Percentiles rank a stretch among this genome's conserved stretches.
Conservation (phyloP, 2,888 invertebrate genomes). For the Diadromus collaris region DNA sequence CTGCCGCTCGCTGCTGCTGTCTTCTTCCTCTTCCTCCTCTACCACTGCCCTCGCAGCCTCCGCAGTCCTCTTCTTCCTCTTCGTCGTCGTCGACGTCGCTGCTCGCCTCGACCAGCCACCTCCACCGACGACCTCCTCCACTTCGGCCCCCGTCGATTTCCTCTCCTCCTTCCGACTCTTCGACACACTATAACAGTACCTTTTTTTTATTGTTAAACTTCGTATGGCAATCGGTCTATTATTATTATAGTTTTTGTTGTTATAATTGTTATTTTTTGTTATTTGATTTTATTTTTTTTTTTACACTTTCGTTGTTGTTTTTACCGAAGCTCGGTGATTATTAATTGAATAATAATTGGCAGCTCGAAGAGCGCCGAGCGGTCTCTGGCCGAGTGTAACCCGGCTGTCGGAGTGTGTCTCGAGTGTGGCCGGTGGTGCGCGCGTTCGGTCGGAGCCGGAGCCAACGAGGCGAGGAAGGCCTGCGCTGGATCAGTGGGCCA, state of each 20-base stretch:
- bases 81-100: constrained; percentile 32
- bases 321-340: too few species aligned
- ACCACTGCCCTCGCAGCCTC: constrained; percentile 51
- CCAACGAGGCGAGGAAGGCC: constrained; percentile 47
- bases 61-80: constrained; percentile 45
- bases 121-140: constrained; percentile 44
- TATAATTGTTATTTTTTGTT: too few species aligned
- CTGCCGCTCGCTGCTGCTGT: constrained; percentile 45
- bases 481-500: constrained; percentile 69
- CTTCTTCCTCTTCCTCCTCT: constrained; percentile 59
- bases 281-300: too few species aligned
- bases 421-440: not conserved
- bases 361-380: too few species aligned
- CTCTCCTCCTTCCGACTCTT: constrained; percentile 37
- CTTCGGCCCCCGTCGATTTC: constrained; percentile 33
- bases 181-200: not conserved
- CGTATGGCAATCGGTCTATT: not conserved
- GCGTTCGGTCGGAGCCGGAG: not conserved
- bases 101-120: constrained; percentile 33
- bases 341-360: too few species aligned
- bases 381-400: not conserved
- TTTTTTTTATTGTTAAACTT: not conserved
- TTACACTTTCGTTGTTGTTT: not conserved
- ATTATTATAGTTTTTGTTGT: not conserved
- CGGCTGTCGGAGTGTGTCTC: not conserved